Evolutionary conservation across 1,140 invertebrate genomes (phyloP).

Genomic region (Hylaeus volcanicus): DNA sequence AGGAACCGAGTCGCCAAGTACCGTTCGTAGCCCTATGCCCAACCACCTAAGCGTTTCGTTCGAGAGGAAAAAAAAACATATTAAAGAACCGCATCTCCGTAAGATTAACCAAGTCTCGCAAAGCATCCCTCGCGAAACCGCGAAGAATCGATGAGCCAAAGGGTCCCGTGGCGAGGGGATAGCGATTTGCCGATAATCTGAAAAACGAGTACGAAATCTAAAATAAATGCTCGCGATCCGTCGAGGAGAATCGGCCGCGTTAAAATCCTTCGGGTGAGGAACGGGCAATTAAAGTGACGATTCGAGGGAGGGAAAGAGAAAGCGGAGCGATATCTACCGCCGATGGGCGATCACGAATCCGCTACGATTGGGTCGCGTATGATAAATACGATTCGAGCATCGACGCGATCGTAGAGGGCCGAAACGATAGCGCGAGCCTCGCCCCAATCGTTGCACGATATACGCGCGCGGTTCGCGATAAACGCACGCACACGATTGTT

Average conservation of each 20-base stretch:
- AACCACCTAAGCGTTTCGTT: too few relatives aligned
- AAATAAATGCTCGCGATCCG: conserved; percentile 45
- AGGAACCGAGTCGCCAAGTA: background rate
- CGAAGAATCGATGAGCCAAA: background rate
- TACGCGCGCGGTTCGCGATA: conserved; percentile 22
- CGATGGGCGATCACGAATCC: conserved; percentile 39
- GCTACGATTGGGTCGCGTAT: conserved; percentile 51
- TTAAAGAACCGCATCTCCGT: too few relatives aligned
- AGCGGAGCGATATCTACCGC: conserved; percentile 36
- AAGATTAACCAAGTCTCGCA: too few relatives aligned
- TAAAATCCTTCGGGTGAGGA: conserved; percentile 60
- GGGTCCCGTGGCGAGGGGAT: background rate
- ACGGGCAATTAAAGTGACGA: conserved; percentile 65
- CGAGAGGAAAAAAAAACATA: too few relatives aligned
- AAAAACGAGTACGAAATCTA: conserved; percentile 54
- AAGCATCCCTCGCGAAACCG: too few relatives aligned
- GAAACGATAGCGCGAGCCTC: conserved; percentile 44
- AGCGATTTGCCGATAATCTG: conserved; percentile 38
- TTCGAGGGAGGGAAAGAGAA: background rate
- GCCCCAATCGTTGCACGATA: conserved; percentile 13
- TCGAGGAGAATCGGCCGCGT: conserved; percentile 52
- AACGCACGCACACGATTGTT: conserved; percentile 9
- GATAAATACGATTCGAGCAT: conserved; percentile 63
- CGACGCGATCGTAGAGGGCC: conserved; percentile 41
- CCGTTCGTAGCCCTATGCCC: too few relatives aligned